These are phyloP conservation scores for Festucalex cinctus DNA, from an alignment of 2,113 vertebrate species.

Conservation along the genomic window DNA sequence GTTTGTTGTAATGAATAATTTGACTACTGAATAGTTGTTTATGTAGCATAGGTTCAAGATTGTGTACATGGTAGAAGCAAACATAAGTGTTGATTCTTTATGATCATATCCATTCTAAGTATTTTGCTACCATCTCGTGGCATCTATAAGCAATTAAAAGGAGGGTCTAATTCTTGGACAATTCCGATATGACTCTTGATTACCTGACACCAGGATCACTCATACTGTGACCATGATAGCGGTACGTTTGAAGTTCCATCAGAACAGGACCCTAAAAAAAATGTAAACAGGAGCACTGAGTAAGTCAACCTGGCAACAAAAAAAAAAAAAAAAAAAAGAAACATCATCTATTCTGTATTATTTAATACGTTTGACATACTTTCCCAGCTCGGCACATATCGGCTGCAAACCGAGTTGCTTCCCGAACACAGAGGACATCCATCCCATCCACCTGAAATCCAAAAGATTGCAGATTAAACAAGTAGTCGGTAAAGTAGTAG, in stretches of 20 bases:
- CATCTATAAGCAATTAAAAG: not conserved
- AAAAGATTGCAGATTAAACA: constrained; percentile 9
- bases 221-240: constrained; percentile 98
- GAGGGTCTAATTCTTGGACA: no score
- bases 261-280: constrained; percentile 84
- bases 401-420: constrained; percentile 86
- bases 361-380: constrained; percentile 56
- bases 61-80: not conserved
- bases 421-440: constrained; percentile 89
- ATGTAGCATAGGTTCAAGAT: no score
- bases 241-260: constrained; percentile 97
- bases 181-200: constrained; percentile 3
- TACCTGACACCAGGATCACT: constrained; percentile 97
- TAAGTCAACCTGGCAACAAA: not conserved
- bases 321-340: not conserved
- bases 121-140: not conserved
- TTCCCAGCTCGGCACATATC: constrained; percentile 87
- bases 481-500: no score
- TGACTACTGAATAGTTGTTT: no score
- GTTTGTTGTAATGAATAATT: no score
- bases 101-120: not conserved
- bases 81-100: not conserved
- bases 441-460: constrained; percentile 86
- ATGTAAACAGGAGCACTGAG: not conserved
- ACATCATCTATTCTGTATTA: no score